Evolutionary conservation across 2,888 invertebrate genomes (phyloP), one percentile per base, ranked within the genome.

Genomic region (Muschampia plurimacula): DNA sequence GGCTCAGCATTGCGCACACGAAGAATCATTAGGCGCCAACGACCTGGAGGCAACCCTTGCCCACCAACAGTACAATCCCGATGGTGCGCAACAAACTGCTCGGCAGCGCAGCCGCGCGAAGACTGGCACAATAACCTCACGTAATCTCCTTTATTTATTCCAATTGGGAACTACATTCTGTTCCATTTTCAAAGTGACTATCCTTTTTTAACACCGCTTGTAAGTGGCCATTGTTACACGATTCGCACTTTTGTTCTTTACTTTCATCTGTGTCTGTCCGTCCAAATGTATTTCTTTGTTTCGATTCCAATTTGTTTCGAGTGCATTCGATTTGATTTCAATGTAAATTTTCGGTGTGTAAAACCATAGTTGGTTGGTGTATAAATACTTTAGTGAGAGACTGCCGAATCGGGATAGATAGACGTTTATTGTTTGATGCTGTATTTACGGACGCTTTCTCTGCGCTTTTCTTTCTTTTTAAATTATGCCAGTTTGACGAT

Each of bases 1-100:
- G 98, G 99, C 36, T 97, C 98, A 83, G 97, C 97, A 89, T 95
- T 96, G 87, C 96, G 98, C 81, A 96, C 96, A 79, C 95, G 98
- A 76, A 96, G 96, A 80, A 96, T 98, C 72, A 90, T 97, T 78
- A 96, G 97, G 81, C 96, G 97, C 80, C 96, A 97, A 71, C 95
- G 97, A 75, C 95, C 97, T 13, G 98, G 97, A 13, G 98, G 98
- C 10, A 95, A 96, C 41, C 95, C 96, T 7, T 99, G 99, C 93
- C 98, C 98, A 7, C 97, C 97, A 12, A 95, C 98, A 71, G 95
- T 96, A 77, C 97, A 98, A 85, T 97, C 97, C 22, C 96, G 97
- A 84, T 98, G 98, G 98, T 98, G 98, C 87, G 98, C 98, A 74
- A 96, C 97, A 74, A 92, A 93, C 87, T 93, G 93, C 84, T 90